A percentile compares a stretch with the other conserved stretches of the same genome.
These are phyloP conservation scores for Brachypteracias leptosomus DNA, from an alignment of 2,113 vertebrate genomes.

Conservation along the genomic window DNA sequence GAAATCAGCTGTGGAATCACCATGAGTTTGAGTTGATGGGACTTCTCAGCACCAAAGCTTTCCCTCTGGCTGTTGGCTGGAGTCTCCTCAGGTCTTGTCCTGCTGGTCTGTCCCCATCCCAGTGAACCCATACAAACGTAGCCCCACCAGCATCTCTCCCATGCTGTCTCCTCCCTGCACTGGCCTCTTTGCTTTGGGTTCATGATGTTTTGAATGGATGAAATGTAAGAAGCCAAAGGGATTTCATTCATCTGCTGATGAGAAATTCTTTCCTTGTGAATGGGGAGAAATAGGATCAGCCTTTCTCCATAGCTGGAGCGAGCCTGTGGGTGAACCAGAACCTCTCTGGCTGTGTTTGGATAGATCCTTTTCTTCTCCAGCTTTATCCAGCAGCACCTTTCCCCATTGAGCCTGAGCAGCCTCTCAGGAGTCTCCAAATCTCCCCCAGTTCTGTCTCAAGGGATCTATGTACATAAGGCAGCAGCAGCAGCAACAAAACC, in stretches of 20 bases:
- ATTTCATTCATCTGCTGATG: not conserved
- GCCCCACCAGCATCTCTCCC: not conserved
- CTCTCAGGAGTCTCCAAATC: not conserved
- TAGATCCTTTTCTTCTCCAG: not conserved
- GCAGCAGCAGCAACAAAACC: not conserved
- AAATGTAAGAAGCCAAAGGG: not conserved
- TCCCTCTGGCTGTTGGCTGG: not conserved
- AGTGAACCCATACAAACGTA: not conserved
- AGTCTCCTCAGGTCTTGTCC: not conserved
- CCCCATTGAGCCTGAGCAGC: not conserved
- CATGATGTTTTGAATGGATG: not conserved
- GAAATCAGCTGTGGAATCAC: constrained; percentile 29
- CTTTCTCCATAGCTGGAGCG: not conserved
- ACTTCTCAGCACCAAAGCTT: not conserved
- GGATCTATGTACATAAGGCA: not conserved
- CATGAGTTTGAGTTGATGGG: not conserved
- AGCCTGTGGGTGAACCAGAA: not conserved
- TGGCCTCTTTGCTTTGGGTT: not conserved
- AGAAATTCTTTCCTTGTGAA: not conserved
- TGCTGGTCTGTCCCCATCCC: not conserved
- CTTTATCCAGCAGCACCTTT: not conserved
- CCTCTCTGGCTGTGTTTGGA: not conserved
- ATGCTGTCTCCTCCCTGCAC: not conserved
- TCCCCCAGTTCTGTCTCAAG: not conserved
- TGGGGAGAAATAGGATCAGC: not conserved